Evolutionary conservation across 2,888 invertebrate genomes (phyloP).

Genomic region (Rhaphigaster nebulosa): DNA sequence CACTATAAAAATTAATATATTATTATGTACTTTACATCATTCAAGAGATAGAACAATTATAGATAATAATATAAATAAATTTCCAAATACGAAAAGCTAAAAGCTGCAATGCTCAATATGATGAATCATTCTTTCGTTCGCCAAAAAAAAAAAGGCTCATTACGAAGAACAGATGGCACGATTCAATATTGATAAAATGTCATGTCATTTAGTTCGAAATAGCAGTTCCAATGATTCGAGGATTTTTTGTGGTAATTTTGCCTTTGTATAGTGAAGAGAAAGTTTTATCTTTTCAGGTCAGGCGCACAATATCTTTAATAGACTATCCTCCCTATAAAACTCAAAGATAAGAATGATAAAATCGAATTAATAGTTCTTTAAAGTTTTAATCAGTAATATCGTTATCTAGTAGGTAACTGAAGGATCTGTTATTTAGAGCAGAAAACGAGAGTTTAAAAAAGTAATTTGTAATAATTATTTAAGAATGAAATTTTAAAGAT

Average conservation of each 20-base stretch:
- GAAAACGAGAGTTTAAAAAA: not conserved
- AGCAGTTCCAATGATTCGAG: not conserved
- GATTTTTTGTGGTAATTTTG: not conserved
- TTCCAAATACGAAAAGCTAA: no score
- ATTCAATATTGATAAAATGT: not conserved
- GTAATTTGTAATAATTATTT: not conserved
- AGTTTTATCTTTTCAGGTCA: conserved; percentile 38
- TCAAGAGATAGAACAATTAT: no score
- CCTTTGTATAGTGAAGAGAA: conserved; percentile 20
- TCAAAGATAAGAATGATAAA: not conserved
- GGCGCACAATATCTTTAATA: not conserved
- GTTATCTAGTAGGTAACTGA: not conserved
- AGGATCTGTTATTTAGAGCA: not conserved
- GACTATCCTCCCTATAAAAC: not conserved
- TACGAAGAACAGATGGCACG: not conserved
- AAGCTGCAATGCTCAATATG: no score
- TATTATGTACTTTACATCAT: no score
- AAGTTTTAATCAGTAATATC: not conserved
- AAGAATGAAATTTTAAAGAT: no score
- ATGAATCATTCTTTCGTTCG: no score
- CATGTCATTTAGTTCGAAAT: not conserved
- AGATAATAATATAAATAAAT: no score
- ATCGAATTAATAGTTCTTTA: not conserved
- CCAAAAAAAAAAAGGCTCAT: not conserved
- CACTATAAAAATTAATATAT: no score